phyloP scores from a whole-genome alignment of 2,113 vertebrate genomes.

The Phalacrocorax aristotelis region DNA sequence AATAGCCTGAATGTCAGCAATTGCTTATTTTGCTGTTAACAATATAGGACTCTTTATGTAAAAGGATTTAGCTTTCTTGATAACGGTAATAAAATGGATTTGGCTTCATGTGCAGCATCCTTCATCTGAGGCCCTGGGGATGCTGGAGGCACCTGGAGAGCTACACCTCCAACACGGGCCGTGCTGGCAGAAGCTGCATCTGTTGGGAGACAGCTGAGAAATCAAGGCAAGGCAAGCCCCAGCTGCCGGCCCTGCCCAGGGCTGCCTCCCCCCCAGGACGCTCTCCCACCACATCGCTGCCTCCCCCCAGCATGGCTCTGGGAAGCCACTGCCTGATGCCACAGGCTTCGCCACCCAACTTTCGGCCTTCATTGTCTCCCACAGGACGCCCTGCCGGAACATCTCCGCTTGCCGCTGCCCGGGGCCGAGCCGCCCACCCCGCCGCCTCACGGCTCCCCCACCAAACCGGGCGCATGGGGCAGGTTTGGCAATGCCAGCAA shows the following conservation, averaged over 20 bases:
- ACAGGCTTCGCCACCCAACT: not conserved
- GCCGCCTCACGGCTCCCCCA: accelerated
- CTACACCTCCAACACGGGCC: not conserved
- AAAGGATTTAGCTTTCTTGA: not conserved
- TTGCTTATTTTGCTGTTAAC: not conserved
- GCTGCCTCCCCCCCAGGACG: not conserved
- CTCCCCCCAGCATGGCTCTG: not conserved
- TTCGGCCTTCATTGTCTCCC: not conserved
- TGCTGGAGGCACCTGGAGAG: not conserved
- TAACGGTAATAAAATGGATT: not conserved
- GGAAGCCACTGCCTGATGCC: not conserved
- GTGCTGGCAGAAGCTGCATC: not conserved
- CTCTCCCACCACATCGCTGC: accelerated
- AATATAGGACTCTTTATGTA: not conserved
- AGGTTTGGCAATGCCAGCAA: not conserved
- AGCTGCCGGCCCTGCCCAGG: accelerated
- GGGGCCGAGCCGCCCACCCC: not conserved
- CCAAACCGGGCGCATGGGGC: not conserved
- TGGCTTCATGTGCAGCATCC: not conserved
- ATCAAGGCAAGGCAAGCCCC: not conserved
- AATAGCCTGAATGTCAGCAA: not conserved
- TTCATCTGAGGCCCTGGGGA: not conserved
- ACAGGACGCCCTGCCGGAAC: accelerated
- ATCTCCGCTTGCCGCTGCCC: not conserved
- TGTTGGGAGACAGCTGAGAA: not conserved